Evolutionary conservation across 2,113 vertebrate genomes (phyloP), one percentile per base, ranked within the genome.

Genomic region (Pygoscelis antarcticus): DNA sequence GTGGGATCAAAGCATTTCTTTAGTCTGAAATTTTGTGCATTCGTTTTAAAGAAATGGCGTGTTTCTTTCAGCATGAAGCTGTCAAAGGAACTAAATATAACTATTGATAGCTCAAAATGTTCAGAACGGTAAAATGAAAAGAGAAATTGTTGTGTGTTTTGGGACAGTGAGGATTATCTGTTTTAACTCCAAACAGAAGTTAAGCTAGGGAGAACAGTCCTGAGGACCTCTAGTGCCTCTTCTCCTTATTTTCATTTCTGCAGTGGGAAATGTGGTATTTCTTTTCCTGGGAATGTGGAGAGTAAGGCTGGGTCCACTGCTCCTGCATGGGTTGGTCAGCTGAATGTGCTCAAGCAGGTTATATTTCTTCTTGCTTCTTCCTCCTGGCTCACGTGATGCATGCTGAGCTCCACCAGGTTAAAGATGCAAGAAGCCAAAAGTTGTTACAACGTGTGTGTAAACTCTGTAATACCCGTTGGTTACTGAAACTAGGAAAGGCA

Each of bases 1-100:
- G 62, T 75, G 71, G 72, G 65, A 96, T 91, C 87, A 87, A 78
- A 89, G 69, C 76, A 5, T 57, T 92, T 93, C 85, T 89, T 49
- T 55, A 61, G 84, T 68, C 51, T 80, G 84, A 88, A 80, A 85
- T 90, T 36, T 54, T 83, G 49, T 75, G 44, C 91, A 49, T 79
- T 92, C 23, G 6, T 84, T 94, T 76, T 85, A 25, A 87, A 92
- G 91, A 90, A 93, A 70, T 76, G 40, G 15, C 1, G 0, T 54
- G 27, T 36, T 95, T 68, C 75, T 85, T 91, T 47, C 60, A 72
- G 81, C 32, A 4, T 76, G 69, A 55, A 82, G 69, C 52, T 89
- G 69, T 82, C 72, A 68, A 19, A 85, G 57, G 75, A 71, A 34
- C 26, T 52, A 44, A 60, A 55, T 19, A 3, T 44, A 60, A 26